Base-by-base conservation (phyloP, 2,888 invertebrate genomes). In the Amiota mariae region DNA sequence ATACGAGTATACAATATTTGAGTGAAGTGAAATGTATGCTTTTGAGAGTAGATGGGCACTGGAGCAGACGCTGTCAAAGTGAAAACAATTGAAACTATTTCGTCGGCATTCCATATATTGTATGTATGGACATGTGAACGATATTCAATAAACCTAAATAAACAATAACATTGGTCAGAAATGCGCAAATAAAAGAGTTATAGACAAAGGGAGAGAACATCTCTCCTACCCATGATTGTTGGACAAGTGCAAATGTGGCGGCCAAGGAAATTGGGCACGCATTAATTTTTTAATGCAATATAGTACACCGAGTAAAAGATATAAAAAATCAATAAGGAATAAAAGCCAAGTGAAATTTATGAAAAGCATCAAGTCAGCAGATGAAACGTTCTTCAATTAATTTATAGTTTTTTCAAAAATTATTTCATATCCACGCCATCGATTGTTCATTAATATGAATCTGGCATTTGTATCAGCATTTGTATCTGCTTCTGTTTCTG, bases 81-180 rank as follows among this genome's bases (percentile, higher is more conserved):
- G 51, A 36, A 68, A 68, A 68, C 49, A 68, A 51, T 68, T 12
- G 67, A 68, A 68, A 68, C 51, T 68, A 24, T 68, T 51, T 68
- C 13, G 13, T 68, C 13, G 13, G 54, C 51, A 51, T 51, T 54
- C 18, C 12, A 20, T 54, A 24, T 59, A 59, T n/a, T n/a, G n/a
- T n/a, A n/a, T n/a, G n/a, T n/a, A n/a, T n/a, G n/a, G n/a, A n/a
- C 36, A 36, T 18, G 63, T 63, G 24, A n/a, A 63, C 13, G 36
- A 68, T 54, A 36, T 68, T 51, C 67, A 51, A 68, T 68, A 68
- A 68, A 68, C 67, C 67, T 68, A 68, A 68, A 68, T 54, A 68
- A 68, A 68, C 51, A 68, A 36, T 63, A 36, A 36, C 36, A 36
- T 68, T 51, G 67, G 10, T 12, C 46, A n/a, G 47, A 67, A 67